These are phyloP conservation scores for Pelobates cultripes DNA, from an alignment of 2,797 vertebrate species.

Conservation along the genomic window DNA sequence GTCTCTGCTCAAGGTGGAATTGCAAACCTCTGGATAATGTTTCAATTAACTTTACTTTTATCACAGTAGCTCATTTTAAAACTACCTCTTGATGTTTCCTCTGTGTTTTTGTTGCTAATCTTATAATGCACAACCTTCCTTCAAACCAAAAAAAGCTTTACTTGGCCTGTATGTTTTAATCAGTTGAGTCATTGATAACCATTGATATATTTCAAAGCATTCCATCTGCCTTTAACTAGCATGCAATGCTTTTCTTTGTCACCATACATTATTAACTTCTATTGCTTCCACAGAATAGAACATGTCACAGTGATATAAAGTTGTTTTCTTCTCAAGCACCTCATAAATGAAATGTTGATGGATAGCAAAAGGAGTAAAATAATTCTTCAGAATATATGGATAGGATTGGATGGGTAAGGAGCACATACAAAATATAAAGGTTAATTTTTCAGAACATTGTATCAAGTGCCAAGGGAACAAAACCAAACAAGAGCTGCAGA, in stretches of 20 bases:
- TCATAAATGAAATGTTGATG: conserved; percentile 34
- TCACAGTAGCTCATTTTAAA: no score
- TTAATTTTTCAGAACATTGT: conserved; percentile 12
- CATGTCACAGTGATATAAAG: conserved; percentile 25
- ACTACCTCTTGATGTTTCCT: no score
- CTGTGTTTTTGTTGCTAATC: no score
- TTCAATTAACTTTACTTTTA: no score
- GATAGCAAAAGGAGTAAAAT: conserved; percentile 23
- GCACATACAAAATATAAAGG: conserved; percentile 17
- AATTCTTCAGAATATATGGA: conserved; percentile 9
- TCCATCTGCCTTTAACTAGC: conserved; percentile 14
- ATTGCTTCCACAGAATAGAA: conserved; percentile 20
- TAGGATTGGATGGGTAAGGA: conserved; percentile 8
- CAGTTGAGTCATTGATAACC: conserved; percentile 32
- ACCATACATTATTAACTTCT: conserved; percentile 24
- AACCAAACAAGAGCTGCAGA: neutral
- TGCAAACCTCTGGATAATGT: no score
- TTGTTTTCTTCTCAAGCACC: conserved; percentile 26
- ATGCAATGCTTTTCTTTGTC: conserved; percentile 6
- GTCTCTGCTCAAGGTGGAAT: no score
- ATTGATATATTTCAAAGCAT: conserved; percentile 12
- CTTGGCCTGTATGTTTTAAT: conserved; percentile 1
- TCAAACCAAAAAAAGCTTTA: neutral
- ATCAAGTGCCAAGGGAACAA: conserved; percentile 6
- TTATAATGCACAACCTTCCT: neutral